These are phyloP conservation scores for Salmo trutta DNA, from an alignment of 2,797 vertebrate species.

Conservation along the genomic window DNA sequence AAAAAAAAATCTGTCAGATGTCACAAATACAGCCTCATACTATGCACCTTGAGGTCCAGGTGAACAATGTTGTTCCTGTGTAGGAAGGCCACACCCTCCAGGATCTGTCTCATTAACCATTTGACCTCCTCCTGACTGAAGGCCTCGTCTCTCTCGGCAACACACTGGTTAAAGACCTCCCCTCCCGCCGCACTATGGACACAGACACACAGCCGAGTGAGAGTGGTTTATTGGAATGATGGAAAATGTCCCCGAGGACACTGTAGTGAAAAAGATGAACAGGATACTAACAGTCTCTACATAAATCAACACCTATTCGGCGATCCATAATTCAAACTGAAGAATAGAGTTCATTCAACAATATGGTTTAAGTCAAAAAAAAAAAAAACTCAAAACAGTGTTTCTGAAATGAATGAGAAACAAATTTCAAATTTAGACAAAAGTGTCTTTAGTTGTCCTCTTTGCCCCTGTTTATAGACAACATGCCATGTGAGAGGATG, in stretches of 20 bases:
- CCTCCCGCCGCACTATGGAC: constrained; percentile 85
- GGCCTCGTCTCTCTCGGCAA: constrained; percentile 86
- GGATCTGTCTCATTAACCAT: constrained; percentile 88
- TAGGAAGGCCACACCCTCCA: constrained; percentile 87
- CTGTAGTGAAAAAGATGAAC: background rate
- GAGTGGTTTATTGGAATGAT: background rate
- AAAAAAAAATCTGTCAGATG: background rate
- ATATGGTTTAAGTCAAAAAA: no score
- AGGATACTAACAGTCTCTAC: background rate
- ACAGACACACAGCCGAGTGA: constrained; percentile 13
- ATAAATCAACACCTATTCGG: background rate
- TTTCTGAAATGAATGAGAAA: no score
- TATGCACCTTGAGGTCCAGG: constrained; percentile 87
- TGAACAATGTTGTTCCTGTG: constrained; percentile 86
- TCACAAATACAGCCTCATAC: background rate
- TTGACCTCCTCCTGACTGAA: constrained; percentile 89
- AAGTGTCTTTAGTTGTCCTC: no score
- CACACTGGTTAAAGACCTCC: constrained; percentile 91
- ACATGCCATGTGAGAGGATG: no score
- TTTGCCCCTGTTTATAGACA: no score
- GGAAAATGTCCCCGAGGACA: background rate
- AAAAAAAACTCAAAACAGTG: no score
- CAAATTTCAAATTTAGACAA: no score
- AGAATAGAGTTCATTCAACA: no score
- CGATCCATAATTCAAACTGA: no score